These are phyloP conservation scores for Colius striatus DNA, from an alignment of 2,113 vertebrate species.

Conservation along the genomic window DNA sequence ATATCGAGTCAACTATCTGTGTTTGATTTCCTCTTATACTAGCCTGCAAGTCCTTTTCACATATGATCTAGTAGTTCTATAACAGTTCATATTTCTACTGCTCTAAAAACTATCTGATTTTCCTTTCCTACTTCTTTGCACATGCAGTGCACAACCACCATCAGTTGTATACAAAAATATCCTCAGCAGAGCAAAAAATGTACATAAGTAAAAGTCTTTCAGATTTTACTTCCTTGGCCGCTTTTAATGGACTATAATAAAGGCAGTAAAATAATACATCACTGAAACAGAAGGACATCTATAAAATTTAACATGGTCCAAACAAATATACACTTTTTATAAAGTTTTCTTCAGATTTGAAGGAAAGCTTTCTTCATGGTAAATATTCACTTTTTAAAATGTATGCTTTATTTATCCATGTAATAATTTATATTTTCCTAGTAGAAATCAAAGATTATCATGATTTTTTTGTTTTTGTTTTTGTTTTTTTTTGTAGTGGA, in stretches of 20 bases:
- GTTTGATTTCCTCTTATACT: neutral
- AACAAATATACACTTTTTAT: neutral
- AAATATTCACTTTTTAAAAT: neutral
- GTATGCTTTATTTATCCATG: neutral
- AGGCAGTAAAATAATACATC: neutral
- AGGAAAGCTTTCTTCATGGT: neutral
- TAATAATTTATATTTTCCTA: neutral
- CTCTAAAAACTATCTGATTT: neutral
- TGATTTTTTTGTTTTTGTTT: too few relatives aligned
- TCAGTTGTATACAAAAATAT: neutral
- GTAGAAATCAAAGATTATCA: neutral
- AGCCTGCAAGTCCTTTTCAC: neutral
- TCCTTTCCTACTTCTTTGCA: neutral
- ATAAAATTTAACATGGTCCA: neutral
- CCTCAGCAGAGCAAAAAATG: neutral
- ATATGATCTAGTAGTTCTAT: neutral
- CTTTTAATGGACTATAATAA: neutral
- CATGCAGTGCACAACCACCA: neutral
- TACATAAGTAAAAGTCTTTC: neutral
- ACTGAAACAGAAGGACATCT: neutral
- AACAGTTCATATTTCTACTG: neutral
- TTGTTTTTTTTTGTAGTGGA: neutral
- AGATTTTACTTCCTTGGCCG: neutral
- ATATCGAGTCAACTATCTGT: neutral
- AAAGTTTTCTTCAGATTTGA: neutral